Conservation (phyloP, 2,888 invertebrate species). For the Acheta domesticus region DNA sequence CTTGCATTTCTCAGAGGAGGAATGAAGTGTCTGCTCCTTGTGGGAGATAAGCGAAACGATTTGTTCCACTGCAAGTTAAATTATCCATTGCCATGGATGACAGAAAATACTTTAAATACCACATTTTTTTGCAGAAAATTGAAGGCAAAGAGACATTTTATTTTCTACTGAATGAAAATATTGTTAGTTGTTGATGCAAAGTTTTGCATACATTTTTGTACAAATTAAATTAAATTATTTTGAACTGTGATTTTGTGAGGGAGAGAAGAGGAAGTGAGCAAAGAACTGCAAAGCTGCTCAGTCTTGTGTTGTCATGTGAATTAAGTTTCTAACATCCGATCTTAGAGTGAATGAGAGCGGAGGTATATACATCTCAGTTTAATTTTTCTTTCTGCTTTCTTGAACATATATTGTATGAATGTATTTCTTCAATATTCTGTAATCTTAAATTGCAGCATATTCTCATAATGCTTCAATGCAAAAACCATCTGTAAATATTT, state of each 20-base stretch:
- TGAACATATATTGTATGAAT: background rate
- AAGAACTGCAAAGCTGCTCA: no score
- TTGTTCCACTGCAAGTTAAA: background rate
- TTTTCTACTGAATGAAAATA: background rate
- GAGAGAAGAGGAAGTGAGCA: no score
- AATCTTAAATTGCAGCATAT: background rate
- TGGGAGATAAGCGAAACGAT: background rate
- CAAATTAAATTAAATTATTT: background rate
- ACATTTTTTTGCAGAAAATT: background rate
- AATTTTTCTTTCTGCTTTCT: background rate
- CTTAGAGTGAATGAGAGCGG: background rate
- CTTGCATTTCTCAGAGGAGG: background rate
- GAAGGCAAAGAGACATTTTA: background rate
- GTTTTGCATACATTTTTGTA: slow-evolving; percentile 7
- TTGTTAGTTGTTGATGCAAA: background rate
- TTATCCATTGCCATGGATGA: background rate
- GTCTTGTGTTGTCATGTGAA: background rate
- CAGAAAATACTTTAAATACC: background rate
- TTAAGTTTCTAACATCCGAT: background rate
- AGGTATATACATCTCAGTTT: background rate
- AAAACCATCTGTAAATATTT: background rate
- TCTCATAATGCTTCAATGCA: background rate
- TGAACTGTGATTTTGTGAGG: background rate
- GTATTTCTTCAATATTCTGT: background rate
- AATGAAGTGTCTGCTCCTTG: background rate